These are phyloP conservation scores for Okamejei kenojei DNA, from an alignment of 2,797 vertebrate genomes.

Conservation along the genomic window DNA sequence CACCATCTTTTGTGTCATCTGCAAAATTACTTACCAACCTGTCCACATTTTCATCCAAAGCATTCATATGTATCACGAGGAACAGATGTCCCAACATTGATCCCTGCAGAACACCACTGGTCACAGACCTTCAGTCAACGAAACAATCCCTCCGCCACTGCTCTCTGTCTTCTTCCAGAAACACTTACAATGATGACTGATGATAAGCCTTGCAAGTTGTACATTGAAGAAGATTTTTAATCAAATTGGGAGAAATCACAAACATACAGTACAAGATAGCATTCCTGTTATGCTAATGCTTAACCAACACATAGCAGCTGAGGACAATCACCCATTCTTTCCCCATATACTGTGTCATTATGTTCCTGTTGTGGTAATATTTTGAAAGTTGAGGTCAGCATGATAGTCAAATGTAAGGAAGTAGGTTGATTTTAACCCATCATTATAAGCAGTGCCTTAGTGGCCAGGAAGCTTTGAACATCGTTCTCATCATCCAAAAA, in stretches of 20 bases:
- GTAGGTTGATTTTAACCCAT: neutral
- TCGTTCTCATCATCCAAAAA: neutral
- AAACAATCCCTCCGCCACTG: no score
- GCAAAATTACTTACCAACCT: no score
- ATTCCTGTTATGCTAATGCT: neutral
- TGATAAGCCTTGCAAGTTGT: neutral
- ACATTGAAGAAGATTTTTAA: neutral
- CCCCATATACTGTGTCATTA: neutral
- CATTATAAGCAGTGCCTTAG: neutral
- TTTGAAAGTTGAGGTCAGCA: neutral
- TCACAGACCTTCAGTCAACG: no score
- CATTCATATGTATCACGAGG: no score
- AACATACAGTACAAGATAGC: neutral
- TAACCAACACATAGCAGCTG: neutral
- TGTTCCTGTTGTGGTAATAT: neutral
- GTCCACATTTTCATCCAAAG: no score
- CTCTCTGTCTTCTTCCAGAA: neutral
- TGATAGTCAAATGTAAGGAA: neutral
- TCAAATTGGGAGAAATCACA: neutral
- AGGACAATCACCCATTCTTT: neutral
- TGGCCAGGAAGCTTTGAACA: neutral
- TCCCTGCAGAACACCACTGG: no score
- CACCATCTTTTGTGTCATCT: no score
- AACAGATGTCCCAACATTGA: no score
- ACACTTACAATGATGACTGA: neutral